Evolutionary conservation across 1,140 invertebrate species (phyloP), one percentile per base, ranked within the genome.

Genomic region (Grapholita molesta): DNA sequence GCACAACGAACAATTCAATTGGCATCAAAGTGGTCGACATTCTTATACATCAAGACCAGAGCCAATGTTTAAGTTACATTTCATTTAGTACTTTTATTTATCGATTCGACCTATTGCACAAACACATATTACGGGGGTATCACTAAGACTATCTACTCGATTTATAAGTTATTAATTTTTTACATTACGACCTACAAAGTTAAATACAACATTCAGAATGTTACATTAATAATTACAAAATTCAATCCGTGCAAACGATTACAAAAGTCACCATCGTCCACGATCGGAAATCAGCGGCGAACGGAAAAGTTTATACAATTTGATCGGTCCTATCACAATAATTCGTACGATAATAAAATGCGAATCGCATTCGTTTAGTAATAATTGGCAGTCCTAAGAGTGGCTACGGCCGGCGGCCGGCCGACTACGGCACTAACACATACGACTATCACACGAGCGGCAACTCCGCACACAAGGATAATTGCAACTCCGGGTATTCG

Each of bases 141-240:
- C 80, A 64, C 78, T 88, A 87, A 83, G 72, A 76, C 79, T 79
- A 82, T 75, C 83, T 87, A 88, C 84, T 85, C 73, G 75, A 85
- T 83, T 86, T 83, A 85, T 84, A 86, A 78, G 72, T 89, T 82
- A 80, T 84, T 82, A 82, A 75, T 79, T 86, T 84, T 88, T 85
- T 89, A 89, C 83, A 88, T 83, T 86, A 84, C 77, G 77, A 80
- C 80, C 83, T 82, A 85, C 80, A 80, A 74, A 88, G 77, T 84
- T 87, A 89, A 88, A 89, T 88, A 90, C 86, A 82, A 89, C 89
- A 91, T 89, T 81, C 84, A 89, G 86, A 90, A 87, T 77, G 78
- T 83, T 84, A 89, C 82, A 81, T 88, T 84, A 82, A 85, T 90
- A 88, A 89, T 89, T 90, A 91, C 87, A 91, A 88, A 89, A 88